phyloP scores from a whole-genome alignment of 2,797 vertebrate genomes.

The Chromis chromis region DNA sequence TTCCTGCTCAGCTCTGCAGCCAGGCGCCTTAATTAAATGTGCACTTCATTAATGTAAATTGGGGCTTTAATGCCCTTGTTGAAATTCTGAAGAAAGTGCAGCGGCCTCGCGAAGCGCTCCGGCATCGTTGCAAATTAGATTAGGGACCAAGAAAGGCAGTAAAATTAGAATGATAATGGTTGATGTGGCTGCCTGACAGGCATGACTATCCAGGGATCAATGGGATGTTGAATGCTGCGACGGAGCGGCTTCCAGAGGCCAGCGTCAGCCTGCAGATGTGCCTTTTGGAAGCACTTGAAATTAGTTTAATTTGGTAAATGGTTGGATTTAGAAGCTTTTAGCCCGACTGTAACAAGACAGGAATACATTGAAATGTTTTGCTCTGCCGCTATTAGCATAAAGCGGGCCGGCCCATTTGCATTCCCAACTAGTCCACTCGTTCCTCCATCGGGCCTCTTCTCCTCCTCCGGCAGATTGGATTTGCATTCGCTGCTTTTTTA shows the following conservation, averaged over 20 bases:
- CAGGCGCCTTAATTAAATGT: conserved; percentile 96
- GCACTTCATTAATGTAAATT: conserved; percentile 99
- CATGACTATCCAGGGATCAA: conserved; percentile 99
- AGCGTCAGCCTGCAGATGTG: conserved; percentile 97
- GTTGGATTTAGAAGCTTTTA: conserved; percentile 97
- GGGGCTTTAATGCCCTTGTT: conserved; percentile 99
- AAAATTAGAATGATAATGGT: conserved; percentile 99
- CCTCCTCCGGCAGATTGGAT: conserved; percentile 66
- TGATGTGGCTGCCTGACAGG: conserved; percentile 99
- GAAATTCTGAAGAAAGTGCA: conserved; percentile 99
- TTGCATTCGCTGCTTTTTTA: conserved; percentile 74
- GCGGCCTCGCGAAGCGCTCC: conserved; percentile 94
- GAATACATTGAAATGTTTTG: conserved; percentile 96
- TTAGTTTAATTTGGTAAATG: conserved; percentile 99
- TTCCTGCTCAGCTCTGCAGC: conserved; percentile 56
- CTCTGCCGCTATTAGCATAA: conserved; percentile 90
- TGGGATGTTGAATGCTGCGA: conserved; percentile 92
- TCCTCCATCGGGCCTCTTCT: conserved; percentile 51
- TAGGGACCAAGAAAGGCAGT: conserved; percentile 98
- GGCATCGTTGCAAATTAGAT: conserved; percentile 99
- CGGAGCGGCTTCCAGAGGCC: conserved; percentile 90
- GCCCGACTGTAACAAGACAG: conserved; percentile 92
- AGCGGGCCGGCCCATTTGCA: conserved; percentile 90
- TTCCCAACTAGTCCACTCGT: conserved; percentile 86
- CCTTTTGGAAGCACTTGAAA: conserved; percentile 98